A percentile compares a stretch with the other conserved stretches of the same genome.
Evolutionary conservation across 1,140 invertebrate species (phyloP).

Genomic region (Apis mellifera): Amel_HAv3.1 CM009934.2:4651501-4652000

Average conservation of each 20-base stretch:
- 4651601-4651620: constrained; percentile 13
- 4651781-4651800: too few species aligned
- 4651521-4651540: constrained; percentile 28
- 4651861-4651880: background rate
- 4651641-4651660: background rate
- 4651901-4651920: constrained; percentile 25
- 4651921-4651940: constrained; percentile 1
- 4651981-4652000: constrained; percentile 32
- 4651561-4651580: constrained; percentile 8
- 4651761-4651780: too few species aligned
- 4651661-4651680: background rate
- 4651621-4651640: background rate
- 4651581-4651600: background rate
- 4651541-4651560: background rate
- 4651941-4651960: constrained; percentile 29
- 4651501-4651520: background rate
- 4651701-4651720: too few species aligned
- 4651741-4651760: too few species aligned
- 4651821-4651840: background rate
- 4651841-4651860: background rate
- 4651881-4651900: background rate
- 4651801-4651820: too few species aligned
- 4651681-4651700: too few species aligned
- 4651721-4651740: too few species aligned
- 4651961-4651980: constrained; percentile 56